A percentile compares a stretch with the other conserved stretches of the same genome.
Evolutionary conservation across 2,113 vertebrate species (phyloP).

Genomic region (Edolisoma coerulescens): DNA sequence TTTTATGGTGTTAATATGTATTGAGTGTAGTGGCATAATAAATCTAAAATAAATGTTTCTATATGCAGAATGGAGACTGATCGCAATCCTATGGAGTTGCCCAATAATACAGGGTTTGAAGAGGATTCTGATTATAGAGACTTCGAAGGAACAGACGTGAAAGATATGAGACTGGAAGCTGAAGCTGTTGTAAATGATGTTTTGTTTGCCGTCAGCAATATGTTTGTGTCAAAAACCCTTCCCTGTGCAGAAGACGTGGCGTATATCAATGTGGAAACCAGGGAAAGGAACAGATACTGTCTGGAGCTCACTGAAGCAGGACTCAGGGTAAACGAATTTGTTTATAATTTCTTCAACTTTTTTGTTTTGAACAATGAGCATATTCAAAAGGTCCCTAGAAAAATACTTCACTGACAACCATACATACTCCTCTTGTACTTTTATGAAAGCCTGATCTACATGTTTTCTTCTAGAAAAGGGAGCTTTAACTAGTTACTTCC

Average conservation of each 20-base stretch:
- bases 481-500: background rate
- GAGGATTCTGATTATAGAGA: conserved; percentile 75
- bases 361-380: background rate
- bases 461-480: background rate
- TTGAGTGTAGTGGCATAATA: background rate
- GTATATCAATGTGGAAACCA: conserved; percentile 93
- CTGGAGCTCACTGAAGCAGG: conserved; percentile 94
- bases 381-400: background rate
- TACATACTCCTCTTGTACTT: background rate
- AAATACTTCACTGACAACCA: background rate
- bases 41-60: background rate
- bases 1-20: background rate
- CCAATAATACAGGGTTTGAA: conserved; percentile 71
- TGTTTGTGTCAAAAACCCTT: conserved; percentile 90
- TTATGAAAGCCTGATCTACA: background rate
- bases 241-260: conserved; percentile 85
- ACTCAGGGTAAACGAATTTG: conserved; percentile 79
- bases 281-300: conserved; percentile 88
- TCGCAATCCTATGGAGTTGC: conserved; percentile 80
- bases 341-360: background rate
- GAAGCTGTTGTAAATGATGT: conserved; percentile 95
- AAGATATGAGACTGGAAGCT: conserved; percentile 94
- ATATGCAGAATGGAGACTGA: conserved; percentile 87
- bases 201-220: conserved; percentile 89
- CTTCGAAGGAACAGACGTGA: conserved; percentile 81